Conservation (phyloP, 1,140 invertebrate genomes). For the Meloidogyne chitwoodi region DNA sequence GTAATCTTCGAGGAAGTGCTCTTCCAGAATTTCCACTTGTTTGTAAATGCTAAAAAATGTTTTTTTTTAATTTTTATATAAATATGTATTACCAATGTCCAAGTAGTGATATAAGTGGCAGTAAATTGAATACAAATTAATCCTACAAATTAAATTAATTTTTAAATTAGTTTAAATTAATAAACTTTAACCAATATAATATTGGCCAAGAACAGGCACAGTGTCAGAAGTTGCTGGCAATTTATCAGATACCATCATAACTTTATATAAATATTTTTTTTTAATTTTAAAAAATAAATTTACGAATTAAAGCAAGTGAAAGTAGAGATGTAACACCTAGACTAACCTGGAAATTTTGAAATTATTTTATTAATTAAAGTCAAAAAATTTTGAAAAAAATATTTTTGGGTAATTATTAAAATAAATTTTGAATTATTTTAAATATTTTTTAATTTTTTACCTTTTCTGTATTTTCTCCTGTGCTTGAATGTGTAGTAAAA, state of each 20-base stretch:
- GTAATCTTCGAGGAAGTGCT: constrained; percentile 39
- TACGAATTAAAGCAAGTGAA: constrained; percentile 25
- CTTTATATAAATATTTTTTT: constrained; percentile 7
- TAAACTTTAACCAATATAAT: constrained; percentile 38
- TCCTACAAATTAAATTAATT: constrained; percentile 15
- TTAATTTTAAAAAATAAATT: background rate
- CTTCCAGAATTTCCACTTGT: constrained; percentile 48
- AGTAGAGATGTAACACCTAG: constrained; percentile 28
- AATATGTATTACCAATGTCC: constrained; percentile 50
- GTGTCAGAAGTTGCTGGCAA: constrained; percentile 35
- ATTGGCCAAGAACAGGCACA: constrained; percentile 36
- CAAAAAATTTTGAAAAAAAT: background rate
- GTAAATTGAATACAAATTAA: constrained; percentile 54
- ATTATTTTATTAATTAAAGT: background rate
- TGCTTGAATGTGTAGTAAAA: constrained; percentile 55
- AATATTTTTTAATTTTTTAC: constrained; percentile 39
- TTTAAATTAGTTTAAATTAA: background rate
- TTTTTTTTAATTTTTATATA: constrained; percentile 1
- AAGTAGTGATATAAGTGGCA: constrained; percentile 54
- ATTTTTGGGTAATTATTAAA: constrained; percentile 21
- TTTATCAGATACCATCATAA: constrained; percentile 42
- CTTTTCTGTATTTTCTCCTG: constrained; percentile 57
- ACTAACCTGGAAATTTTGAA: constrained; percentile 19
- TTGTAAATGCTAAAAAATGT: background rate
- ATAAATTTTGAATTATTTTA: constrained; percentile 35